Evolutionary conservation across 2,888 invertebrate genomes (phyloP), one percentile per base, ranked within the genome.

Genomic region (Aleiodes alternator): DNA sequence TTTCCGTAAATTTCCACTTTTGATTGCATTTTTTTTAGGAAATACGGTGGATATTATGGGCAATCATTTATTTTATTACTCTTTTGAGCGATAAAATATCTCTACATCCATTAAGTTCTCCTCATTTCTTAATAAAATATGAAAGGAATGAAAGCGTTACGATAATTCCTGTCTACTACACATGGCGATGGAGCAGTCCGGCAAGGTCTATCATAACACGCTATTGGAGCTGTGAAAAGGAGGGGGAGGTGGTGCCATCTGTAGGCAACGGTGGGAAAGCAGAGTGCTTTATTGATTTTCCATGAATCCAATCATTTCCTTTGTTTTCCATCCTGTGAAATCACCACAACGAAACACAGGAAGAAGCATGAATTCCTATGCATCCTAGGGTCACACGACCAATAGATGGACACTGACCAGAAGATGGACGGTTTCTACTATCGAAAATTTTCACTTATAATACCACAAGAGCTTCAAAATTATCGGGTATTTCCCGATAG

Each of bases 61-160:
- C 43, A 64, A 48, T 43, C 12, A 6, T 34, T 34, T 34, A 31
- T 34, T 59, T 59, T 38, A 38, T 12, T 59, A 38, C 38, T 38
- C 34, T 38, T 57, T 57, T 43, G 48, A 16, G 43, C 64, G 43
- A 48, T 64, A 34, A 34, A 34, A 34, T 34, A 34, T 34, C 6
- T 64, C 16, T 64, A 64, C 34, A 23, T 23, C 16, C 64, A 64
- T 64, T 48, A 64, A 23, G 64, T 16, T 9, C 3, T 64, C 48
- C 48, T 48, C 43, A 43, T 43, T 43, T 43, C 43, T 43, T 43
- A 43, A 11, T 43, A 43, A 43, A 43, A 9, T 38, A 61, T 61
- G n/a, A 43, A 31, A 12, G 43, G 31, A 61, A 61, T 61, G 61
- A 61, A 61, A 61, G 64, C 64, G 43, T 64, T 64, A 64, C 64